Base-by-base conservation (phyloP, 1,140 invertebrate genomes). In the Drosophila simulans region DNA sequence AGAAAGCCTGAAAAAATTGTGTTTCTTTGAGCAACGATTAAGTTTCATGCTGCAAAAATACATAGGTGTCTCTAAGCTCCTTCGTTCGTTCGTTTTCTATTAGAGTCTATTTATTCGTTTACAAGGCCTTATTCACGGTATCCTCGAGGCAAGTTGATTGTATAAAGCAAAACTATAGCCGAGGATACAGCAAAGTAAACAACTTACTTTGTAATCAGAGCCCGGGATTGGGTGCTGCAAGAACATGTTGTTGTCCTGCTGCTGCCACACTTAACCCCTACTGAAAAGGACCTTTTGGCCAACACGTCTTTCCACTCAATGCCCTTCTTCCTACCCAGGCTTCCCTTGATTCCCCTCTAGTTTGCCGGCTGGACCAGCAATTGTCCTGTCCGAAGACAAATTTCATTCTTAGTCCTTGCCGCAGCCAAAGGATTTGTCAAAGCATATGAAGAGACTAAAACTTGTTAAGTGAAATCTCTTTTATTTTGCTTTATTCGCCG, bases 181-280 rank as follows among this genome's bases (percentile, higher is more conserved):
- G 17, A 53, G 34, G 51, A 53, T 37, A 53, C 51, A 34, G 40
- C 56, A 68, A 65, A 68, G 60, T 79, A 77, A 84, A 84, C 81
- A 81, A 63, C 81, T 84, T 84, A 85, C 77, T 85, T 80, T 85
- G 81, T 85, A 84, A 84, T 84, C 81, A 84, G 82, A 74, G 69
- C 68, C 68, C 71, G 51, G 71, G 70, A 73, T 71, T 72, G 40
- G 40, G 70, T 62, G 70, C 37, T 46, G 52, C 56, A 60, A 62
- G 49, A 60, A 59, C 46, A 73, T 51, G 78, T 69, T 51, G 78
- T 69, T 80, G 77, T 46, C 57, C 58, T 39, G 45, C 62, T 64
- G 52, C 58, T 55, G 13, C 13, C 46, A 72, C 59, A 53, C 45
- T 51, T 34, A 34, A 59, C 15, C 43, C 17, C 1, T 31, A 13